Conservation (phyloP, 2,797 vertebrate species). For the Xiphophorus birchmanni region DNA sequence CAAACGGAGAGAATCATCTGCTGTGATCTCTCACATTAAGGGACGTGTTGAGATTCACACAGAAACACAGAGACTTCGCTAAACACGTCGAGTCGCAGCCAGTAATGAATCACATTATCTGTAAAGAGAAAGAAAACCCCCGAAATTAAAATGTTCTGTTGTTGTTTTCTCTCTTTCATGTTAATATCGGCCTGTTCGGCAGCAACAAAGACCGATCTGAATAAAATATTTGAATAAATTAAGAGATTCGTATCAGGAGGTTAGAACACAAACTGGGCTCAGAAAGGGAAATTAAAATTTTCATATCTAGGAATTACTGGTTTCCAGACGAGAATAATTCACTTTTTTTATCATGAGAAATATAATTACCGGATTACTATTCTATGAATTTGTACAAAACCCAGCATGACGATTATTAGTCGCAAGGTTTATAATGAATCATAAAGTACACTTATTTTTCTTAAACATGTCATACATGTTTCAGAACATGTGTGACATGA, state of each 20-base stretch:
- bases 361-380: constrained; percentile 36
- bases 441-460: background rate
- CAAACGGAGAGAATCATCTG: background rate
- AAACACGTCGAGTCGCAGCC: constrained; percentile 41
- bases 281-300: constrained; percentile 44
- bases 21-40: constrained; percentile 49
- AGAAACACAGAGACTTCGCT: constrained; percentile 51
- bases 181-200: constrained; percentile 50
- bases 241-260: constrained; percentile 55
- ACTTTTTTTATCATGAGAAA: constrained; percentile 18
- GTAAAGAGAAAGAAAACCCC: constrained; percentile 28
- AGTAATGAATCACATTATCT: constrained; percentile 68
- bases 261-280: constrained; percentile 48
- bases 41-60: constrained; percentile 41
- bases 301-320: constrained; percentile 48
- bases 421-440: background rate
- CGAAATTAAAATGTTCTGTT: constrained; percentile 59
- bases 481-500: background rate
- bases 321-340: constrained; percentile 43
- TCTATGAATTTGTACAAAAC: constrained; percentile 21
- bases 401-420: constrained; percentile 4
- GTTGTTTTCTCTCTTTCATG: constrained; percentile 55
- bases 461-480: background rate
- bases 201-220: constrained; percentile 51
- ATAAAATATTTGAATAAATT: constrained; percentile 61